Percentiles rank a stretch among this genome's conserved stretches.
These are phyloP conservation scores for Hemichromis elongatus DNA, from an alignment of 2,113 vertebrate genomes.

Conservation along the genomic window DNA sequence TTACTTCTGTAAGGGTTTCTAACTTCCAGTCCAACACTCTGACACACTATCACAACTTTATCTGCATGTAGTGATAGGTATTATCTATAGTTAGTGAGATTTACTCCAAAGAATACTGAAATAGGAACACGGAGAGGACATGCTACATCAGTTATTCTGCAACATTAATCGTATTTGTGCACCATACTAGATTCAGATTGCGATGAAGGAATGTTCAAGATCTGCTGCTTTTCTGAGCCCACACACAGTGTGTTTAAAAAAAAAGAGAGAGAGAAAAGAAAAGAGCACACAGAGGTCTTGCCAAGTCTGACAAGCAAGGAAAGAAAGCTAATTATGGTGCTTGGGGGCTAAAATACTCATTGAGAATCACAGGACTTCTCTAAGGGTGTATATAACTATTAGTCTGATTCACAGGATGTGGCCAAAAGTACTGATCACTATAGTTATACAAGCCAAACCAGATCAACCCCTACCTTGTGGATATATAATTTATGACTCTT, in stretches of 20 bases:
- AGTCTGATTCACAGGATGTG: constrained; percentile 42
- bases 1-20: neutral
- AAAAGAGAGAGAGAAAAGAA: neutral
- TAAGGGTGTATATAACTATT: constrained; percentile 48
- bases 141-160: neutral
- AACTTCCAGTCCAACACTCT: neutral
- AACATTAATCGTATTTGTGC: neutral
- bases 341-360: constrained; percentile 56
- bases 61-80: neutral
- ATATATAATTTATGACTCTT: neutral
- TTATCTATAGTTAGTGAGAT: neutral
- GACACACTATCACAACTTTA: neutral
- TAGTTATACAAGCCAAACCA: constrained; percentile 37
- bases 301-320: constrained; percentile 51
- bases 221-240: neutral
- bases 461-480: constrained; percentile 26
- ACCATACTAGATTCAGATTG: neutral
- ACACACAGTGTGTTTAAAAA: neutral
- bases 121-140: neutral
- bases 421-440: constrained; percentile 48
- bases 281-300: constrained; percentile 15
- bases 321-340: constrained; percentile 58
- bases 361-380: constrained; percentile 56
- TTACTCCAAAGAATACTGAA: neutral
- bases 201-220: neutral